These are phyloP conservation scores for Arctocebus calabarensis DNA, from an alignment of 2,797 vertebrate genomes.

Conservation along the genomic window DNA sequence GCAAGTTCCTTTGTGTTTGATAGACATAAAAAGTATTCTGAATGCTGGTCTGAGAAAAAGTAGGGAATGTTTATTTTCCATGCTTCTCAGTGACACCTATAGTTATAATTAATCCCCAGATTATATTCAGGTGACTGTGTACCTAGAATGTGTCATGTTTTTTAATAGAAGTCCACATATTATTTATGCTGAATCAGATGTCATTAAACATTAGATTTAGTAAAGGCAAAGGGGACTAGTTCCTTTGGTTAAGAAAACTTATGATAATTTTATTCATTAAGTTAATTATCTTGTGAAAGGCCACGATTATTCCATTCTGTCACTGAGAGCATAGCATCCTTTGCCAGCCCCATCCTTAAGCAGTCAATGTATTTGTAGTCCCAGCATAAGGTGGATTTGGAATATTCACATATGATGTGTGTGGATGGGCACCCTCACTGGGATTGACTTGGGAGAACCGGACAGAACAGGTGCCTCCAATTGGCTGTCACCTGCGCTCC, in stretches of 20 bases:
- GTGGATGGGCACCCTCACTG: no score
- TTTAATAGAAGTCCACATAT: conserved; percentile 16
- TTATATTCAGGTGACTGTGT: conserved; percentile 1
- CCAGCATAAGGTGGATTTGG: neutral
- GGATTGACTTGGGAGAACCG: neutral
- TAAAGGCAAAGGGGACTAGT: neutral
- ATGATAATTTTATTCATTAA: neutral
- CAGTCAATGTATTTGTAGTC: neutral
- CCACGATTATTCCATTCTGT: neutral
- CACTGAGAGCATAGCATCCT: neutral
- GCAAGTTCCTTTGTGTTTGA: conserved; percentile 39
- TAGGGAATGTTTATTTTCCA: conserved; percentile 10
- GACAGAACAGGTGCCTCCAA: neutral
- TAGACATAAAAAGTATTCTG: conserved; percentile 1
- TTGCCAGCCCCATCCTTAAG: neutral
- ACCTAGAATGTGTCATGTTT: neutral
- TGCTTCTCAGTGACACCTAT: neutral
- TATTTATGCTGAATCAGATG: conserved; percentile 1
- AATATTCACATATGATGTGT: neutral
- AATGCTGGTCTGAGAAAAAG: neutral
- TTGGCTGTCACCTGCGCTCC: neutral
- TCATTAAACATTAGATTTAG: neutral
- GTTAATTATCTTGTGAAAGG: neutral
- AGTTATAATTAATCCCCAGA: conserved; percentile 34
- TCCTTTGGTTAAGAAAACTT: conserved; percentile 14